These are phyloP conservation scores for Empidonax alnorum DNA, from an alignment of 2,113 vertebrate species.

Conservation along the genomic window DNA sequence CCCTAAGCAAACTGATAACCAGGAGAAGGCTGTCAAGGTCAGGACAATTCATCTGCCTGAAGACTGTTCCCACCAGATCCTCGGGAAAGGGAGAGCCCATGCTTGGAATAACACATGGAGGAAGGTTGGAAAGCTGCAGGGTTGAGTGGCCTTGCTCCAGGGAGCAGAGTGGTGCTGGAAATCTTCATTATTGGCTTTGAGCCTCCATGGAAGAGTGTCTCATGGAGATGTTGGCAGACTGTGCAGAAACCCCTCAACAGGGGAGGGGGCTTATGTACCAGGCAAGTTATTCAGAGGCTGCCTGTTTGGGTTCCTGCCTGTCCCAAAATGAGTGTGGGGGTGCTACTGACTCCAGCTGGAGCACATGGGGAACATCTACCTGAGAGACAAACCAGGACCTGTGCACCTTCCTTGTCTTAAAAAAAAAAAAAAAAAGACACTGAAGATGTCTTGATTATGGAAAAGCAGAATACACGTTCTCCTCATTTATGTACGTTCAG, in stretches of 20 bases:
- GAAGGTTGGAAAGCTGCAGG: neutral
- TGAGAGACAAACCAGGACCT: neutral
- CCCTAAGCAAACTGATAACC: neutral
- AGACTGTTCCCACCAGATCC: neutral
- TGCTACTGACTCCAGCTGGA: neutral
- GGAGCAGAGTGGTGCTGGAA: neutral
- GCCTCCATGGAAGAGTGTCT: neutral
- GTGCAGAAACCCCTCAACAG: neutral
- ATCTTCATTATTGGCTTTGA: neutral
- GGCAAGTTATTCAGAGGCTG: neutral
- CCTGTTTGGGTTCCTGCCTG: neutral
- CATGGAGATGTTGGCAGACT: neutral
- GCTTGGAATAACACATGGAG: neutral
- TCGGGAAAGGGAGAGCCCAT: neutral
- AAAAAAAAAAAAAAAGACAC: neutral
- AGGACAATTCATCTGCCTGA: neutral
- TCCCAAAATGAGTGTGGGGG: neutral
- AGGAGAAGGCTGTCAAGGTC: neutral
- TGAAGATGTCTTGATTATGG: neutral
- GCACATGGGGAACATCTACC: neutral
- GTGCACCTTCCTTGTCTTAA: neutral
- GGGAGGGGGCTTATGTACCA: neutral
- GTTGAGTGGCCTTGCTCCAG: neutral
- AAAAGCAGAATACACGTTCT: neutral
- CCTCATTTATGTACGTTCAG: neutral